Evolutionary conservation across 2,888 invertebrate genomes (phyloP).

Genomic region (Branchinecta sandiegonensis): DNA sequence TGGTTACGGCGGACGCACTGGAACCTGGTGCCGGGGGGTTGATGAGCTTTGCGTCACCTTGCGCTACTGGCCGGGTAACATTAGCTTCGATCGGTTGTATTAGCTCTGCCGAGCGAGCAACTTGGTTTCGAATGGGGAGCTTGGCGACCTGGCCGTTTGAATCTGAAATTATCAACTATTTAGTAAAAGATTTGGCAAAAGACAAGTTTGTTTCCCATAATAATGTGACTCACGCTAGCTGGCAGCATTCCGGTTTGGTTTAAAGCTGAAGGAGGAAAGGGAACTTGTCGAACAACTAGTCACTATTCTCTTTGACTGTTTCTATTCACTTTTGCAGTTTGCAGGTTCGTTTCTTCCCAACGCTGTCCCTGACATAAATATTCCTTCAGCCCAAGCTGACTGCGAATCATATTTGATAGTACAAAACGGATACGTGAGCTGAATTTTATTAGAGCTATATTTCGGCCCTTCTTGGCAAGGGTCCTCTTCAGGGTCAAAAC

Average conservation of each 20-base stretch:
- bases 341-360: too few relatives aligned
- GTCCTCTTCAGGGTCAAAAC: too few relatives aligned
- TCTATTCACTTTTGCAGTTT: too few relatives aligned
- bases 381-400: too few relatives aligned
- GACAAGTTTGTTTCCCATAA: constrained; percentile 14
- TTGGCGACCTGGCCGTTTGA: background rate
- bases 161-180: background rate
- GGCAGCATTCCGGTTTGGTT: background rate
- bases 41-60: background rate
- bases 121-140: constrained; percentile 4
- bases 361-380: too few relatives aligned
- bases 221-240: background rate
- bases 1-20: background rate
- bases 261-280: background rate
- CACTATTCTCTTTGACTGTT: too few relatives aligned
- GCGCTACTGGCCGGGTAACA: background rate
- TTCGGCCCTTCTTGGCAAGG: too few relatives aligned
- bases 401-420: too few relatives aligned
- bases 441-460: too few relatives aligned
- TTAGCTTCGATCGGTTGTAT: constrained; percentile 1
- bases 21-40: background rate
- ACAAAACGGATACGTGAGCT: too few relatives aligned
- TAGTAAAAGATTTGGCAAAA: background rate
- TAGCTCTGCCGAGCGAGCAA: background rate
- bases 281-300: background rate